A percentile compares a stretch with the other conserved stretches of the same genome.
Conservation (phyloP, 1,140 invertebrate species). For the Musca domestica region DNA sequence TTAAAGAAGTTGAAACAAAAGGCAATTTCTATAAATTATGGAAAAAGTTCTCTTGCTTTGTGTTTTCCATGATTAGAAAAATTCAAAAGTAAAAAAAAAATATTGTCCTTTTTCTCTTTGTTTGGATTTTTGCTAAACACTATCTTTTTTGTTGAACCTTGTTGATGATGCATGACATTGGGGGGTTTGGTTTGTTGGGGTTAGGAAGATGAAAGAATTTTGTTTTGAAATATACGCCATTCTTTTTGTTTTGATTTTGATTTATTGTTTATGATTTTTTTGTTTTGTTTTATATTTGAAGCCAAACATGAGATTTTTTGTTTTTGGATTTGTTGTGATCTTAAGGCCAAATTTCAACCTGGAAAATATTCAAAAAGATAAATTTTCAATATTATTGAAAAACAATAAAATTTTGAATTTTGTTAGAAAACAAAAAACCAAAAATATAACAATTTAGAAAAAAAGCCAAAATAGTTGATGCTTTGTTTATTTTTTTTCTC, state of each 20-base stretch:
- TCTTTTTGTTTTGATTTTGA: neutral
- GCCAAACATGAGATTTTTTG: neutral
- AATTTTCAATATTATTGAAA: neutral
- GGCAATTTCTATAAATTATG: neutral
- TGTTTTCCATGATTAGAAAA: neutral
- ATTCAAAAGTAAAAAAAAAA: neutral
- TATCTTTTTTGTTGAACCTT: neutral
- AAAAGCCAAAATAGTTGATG: conserved; percentile 6
- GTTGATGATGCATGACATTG: neutral
- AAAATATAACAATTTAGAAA: conserved; percentile 1
- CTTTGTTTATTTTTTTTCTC: conserved; percentile 7
- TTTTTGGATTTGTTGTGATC: neutral
- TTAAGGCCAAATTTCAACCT: conserved; percentile 14
- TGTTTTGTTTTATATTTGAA: neutral
- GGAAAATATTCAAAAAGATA: conserved; percentile 2
- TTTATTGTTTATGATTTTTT: neutral
- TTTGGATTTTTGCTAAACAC: neutral
- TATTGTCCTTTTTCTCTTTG: conserved; percentile 20
- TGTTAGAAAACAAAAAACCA: neutral
- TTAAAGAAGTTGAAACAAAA: no score
- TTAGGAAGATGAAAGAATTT: neutral
- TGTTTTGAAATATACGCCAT: conserved; percentile 11
- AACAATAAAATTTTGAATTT: neutral
- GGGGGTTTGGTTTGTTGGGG: neutral
- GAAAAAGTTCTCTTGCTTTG: neutral